Evolutionary conservation across 37 sponge, comb jelly and placozoan genomes (phyloP), one percentile per base, ranked within the genome.

Genomic region (Crambe crambe): DNA sequence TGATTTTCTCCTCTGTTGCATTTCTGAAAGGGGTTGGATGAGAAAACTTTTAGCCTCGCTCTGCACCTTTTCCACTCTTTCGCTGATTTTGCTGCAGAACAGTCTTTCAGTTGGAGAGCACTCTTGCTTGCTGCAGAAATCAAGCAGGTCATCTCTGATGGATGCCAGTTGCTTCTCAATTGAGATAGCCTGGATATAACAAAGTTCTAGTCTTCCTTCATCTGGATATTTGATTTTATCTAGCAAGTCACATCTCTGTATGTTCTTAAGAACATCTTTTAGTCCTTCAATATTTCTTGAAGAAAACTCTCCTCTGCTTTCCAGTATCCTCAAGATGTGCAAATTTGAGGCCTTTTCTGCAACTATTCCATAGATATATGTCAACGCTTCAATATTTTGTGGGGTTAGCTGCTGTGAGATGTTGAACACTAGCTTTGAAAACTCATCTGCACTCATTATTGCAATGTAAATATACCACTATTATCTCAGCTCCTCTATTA

Each of bases 231-330:
- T 12, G 10, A 76, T 36, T 31, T 20, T 59, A 58, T 32, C 62
- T 8, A 58, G 31, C 26, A 76, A 34, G 62, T 76, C 77, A 34
- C 26, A n/a, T 31, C 77, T n/a, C 15, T 76, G 31, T 31, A 76
- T 37, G 32, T 26, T 76, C 3, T 10, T 40, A 17, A 76, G 30
- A 20, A 59, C 8, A 3, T 59, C 61, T 76, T 29, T 40, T 5
- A 76, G 39, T 4, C 27, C 25, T 17, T 76, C 63, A 3, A 40
- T 57, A 21, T 57, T 76, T 20, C 51, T 47, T 3, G 57, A 37
- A 32, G 59, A 76, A 34, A 78, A 64, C 6, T n/a, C 42, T 65
- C 67, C 56, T 40, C 30, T 15, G 21, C 34, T 25, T 41, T 63
- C 68, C 25, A 78, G 67, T 42, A 10, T 23, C 36, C 6, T 25